Percentiles rank a stretch among this genome's conserved stretches.
Conservation (phyloP, 1,140 invertebrate genomes). For the Gonatopus flavifemur region DNA sequence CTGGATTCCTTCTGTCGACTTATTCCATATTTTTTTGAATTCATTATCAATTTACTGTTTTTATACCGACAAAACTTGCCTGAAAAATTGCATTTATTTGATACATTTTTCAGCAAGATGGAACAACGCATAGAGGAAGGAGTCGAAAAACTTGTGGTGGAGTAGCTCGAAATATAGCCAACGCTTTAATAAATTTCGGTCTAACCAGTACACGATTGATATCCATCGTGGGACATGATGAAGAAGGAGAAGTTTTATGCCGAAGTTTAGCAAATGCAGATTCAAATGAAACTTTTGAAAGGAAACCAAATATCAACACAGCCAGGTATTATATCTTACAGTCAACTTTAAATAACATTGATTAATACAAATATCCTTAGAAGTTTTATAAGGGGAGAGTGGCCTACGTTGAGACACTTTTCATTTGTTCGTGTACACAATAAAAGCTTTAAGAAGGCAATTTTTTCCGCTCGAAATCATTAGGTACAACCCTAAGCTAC, state of each 20-base stretch:
- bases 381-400: background rate
- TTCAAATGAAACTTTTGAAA: constrained; percentile 38
- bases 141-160: constrained; percentile 75
- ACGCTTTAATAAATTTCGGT: constrained; percentile 75
- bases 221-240: constrained; percentile 79
- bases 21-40: too few species aligned
- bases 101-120: constrained; percentile 72
- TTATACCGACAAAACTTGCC: too few species aligned
- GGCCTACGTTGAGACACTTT: too few species aligned
- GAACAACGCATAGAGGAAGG: constrained; percentile 71
- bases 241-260: constrained; percentile 56
- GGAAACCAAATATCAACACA: constrained; percentile 42
- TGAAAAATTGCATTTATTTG: too few species aligned
- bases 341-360: constrained; percentile 9
- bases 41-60: too few species aligned
- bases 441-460: too few species aligned
- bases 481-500: too few species aligned
- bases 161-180: constrained; percentile 89
- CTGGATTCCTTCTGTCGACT: too few species aligned
- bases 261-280: constrained; percentile 52
- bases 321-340: constrained; percentile 40
- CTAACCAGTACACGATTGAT: constrained; percentile 68
- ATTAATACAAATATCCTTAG: constrained; percentile 3
- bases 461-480: too few species aligned
- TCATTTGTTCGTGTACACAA: too few species aligned